A percentile compares a stretch with the other conserved stretches of the same genome.
Evolutionary conservation across 2,888 invertebrate genomes (phyloP).

Genomic region (Exephanes ischioxanthus): DNA sequence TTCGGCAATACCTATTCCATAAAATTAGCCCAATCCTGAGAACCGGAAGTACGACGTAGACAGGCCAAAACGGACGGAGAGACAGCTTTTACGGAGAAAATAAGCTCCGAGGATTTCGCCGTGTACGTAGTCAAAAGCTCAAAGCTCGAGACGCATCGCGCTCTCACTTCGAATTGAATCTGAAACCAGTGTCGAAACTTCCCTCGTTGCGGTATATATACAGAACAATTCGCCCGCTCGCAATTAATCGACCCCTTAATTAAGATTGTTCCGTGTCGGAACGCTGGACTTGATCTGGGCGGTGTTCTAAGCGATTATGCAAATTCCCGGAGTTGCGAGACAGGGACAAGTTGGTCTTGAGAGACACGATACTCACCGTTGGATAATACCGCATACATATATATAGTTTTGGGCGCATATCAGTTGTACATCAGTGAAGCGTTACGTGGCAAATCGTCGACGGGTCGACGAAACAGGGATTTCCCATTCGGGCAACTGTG

Average conservation of each 20-base stretch:
- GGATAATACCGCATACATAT: slow-evolving; percentile 30
- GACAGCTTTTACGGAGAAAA: neutral
- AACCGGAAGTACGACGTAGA: no score
- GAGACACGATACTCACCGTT: slow-evolving; percentile 47
- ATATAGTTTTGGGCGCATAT: slow-evolving; percentile 6
- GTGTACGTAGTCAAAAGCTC: slow-evolving; percentile 25
- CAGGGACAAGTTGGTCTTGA: slow-evolving; percentile 58
- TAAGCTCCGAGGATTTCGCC: slow-evolving; percentile 33
- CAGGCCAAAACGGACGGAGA: no score
- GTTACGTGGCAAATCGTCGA: neutral
- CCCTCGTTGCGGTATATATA: neutral
- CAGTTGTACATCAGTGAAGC: slow-evolving; percentile 2
- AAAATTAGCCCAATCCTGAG: no score
- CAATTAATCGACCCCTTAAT: slow-evolving; percentile 68
- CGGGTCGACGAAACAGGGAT: neutral
- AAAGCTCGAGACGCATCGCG: slow-evolving; percentile 26
- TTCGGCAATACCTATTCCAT: no score
- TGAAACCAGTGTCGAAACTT: slow-evolving; percentile 52
- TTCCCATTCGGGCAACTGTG: slow-evolving; percentile 1
- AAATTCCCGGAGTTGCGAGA: slow-evolving; percentile 64
- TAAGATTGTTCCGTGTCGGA: slow-evolving; percentile 61
- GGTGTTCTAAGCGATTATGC: slow-evolving; percentile 66
- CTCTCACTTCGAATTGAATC: slow-evolving; percentile 22
- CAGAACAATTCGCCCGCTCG: slow-evolving; percentile 8
- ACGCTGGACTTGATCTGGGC: slow-evolving; percentile 58